phyloP scores from a whole-genome alignment of 2,797 vertebrate genomes.

The Microchirus variegatus region DNA sequence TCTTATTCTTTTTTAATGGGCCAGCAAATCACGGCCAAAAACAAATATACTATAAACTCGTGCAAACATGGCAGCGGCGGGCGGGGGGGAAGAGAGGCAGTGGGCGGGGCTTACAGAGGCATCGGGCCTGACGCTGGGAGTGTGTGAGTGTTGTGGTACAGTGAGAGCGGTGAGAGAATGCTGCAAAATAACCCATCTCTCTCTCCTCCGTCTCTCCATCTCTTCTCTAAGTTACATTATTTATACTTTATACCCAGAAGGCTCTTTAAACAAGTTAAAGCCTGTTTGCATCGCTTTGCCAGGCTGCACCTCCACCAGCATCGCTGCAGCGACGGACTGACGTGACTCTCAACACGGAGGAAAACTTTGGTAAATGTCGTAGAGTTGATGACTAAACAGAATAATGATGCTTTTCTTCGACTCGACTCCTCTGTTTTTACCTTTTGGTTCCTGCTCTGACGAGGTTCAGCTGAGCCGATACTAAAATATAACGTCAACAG shows the following conservation, averaged over 20 bases:
- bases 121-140: not conserved
- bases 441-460: too few species aligned
- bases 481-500: too few species aligned
- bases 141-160: not conserved
- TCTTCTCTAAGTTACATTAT: slow-evolving; percentile 62
- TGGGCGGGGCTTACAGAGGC: slow-evolving; percentile 6
- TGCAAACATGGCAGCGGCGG: slow-evolving; percentile 23
- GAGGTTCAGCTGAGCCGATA: too few species aligned
- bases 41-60: slow-evolving; percentile 53
- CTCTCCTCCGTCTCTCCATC: slow-evolving; percentile 28
- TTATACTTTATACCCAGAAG: slow-evolving; percentile 71
- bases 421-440: too few species aligned
- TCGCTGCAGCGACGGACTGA: slow-evolving; percentile 22
- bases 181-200: slow-evolving; percentile 44
- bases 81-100: not conserved
- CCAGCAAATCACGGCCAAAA: slow-evolving; percentile 59
- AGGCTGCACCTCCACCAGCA: slow-evolving; percentile 43
- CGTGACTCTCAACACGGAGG: slow-evolving; percentile 28
- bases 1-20: slow-evolving; percentile 71
- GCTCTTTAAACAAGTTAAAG: slow-evolving; percentile 69
- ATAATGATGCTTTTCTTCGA: too few species aligned
- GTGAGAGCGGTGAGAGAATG: slow-evolving; percentile 18
- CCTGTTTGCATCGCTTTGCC: slow-evolving; percentile 60
- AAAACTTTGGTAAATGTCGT: slow-evolving; percentile 26
- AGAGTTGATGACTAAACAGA: too few species aligned